Evolutionary conservation across 2,113 vertebrate species (phyloP).

Genomic region (Prinia subflava): DNA sequence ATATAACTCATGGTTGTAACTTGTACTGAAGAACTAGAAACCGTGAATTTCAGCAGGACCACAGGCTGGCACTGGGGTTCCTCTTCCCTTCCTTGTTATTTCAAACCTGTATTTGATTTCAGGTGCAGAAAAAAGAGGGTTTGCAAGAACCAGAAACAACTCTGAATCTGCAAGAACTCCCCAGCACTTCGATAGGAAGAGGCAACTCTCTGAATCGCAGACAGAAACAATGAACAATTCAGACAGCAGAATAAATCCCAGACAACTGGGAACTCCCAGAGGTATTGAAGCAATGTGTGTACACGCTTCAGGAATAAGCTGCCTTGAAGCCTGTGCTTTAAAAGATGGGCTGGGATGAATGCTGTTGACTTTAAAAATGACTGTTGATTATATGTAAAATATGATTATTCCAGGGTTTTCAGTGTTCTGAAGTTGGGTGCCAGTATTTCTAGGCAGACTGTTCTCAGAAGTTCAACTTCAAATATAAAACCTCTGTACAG

Average conservation of each 20-base stretch:
- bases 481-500: not conserved
- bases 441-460: not conserved
- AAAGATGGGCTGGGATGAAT: not conserved
- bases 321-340: conserved; percentile 20
- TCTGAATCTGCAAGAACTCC: conserved; percentile 58
- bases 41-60: not conserved
- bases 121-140: conserved; percentile 68
- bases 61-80: not conserved
- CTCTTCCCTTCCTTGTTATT: not conserved
- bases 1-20: not conserved
- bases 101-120: conserved; percentile 62
- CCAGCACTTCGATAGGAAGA: conserved; percentile 64
- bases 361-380: not conserved
- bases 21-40: not conserved
- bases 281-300: conserved; percentile 64
- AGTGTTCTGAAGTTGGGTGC: not conserved
- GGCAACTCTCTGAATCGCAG: conserved; percentile 59
- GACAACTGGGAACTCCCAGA: conserved; percentile 67
- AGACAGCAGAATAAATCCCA: conserved; percentile 65
- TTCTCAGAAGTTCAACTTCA: not conserved
- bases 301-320: conserved; percentile 49
- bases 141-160: conserved; percentile 61
- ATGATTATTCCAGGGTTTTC: not conserved
- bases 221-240: conserved; percentile 66
- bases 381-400: not conserved